phyloP scores from a whole-genome alignment of 2,888 invertebrate species.

The Eupithecia tripunctaria region DNA sequence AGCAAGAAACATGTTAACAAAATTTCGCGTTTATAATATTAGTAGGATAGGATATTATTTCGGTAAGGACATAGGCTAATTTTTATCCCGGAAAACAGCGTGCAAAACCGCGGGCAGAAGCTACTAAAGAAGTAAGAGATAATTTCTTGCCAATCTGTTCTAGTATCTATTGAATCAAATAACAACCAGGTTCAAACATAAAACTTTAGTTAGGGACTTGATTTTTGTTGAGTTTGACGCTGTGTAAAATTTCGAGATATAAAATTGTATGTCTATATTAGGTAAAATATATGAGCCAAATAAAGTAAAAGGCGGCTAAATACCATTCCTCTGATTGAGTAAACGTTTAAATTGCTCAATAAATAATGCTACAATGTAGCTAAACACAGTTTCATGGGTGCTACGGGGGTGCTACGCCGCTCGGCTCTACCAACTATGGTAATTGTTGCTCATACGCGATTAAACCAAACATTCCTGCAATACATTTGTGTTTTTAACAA shows the following conservation, averaged over 20 bases:
- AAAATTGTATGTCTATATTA: background rate
- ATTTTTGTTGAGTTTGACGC: background rate
- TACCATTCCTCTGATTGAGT: background rate
- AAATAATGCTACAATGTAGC: background rate
- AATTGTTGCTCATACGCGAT: background rate
- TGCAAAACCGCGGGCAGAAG: background rate
- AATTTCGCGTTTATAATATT: too few species aligned
- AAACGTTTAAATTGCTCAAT: background rate
- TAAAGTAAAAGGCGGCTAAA: background rate
- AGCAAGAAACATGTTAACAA: too few species aligned
- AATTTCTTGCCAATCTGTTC: background rate
- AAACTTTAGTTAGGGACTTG: background rate
- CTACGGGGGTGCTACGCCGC: conserved; percentile 7
- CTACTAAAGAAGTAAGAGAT: background rate
- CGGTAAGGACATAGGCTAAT: background rate
- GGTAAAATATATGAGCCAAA: background rate
- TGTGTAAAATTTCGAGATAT: background rate
- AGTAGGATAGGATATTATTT: too few species aligned
- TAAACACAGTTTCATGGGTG: background rate
- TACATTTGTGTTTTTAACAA: background rate
- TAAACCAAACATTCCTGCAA: background rate
- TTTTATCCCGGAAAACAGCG: background rate
- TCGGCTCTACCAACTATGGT: background rate
- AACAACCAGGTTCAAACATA: background rate
- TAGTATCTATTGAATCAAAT: background rate